These are phyloP conservation scores for Platycnemis pennipes DNA, from an alignment of 2,888 invertebrate species.

Conservation along the genomic window DNA sequence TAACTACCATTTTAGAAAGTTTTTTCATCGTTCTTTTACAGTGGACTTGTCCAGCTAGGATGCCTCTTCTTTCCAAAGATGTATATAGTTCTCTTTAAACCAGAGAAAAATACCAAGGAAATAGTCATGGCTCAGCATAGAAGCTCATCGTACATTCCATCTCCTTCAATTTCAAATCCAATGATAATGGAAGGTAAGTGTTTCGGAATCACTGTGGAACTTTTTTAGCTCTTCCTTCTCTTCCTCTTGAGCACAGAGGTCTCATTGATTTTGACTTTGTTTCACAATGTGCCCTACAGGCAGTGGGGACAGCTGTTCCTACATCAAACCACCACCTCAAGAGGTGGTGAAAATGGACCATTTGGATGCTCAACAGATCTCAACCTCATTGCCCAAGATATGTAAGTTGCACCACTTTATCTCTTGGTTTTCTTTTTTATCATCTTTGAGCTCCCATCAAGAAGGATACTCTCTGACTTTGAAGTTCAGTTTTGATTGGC, in stretches of 20 bases:
- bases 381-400: not conserved
- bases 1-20: not conserved
- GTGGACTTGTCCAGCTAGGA: constrained; percentile 80
- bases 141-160: constrained; percentile 76
- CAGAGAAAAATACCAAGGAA: constrained; percentile 82
- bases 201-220: not conserved
- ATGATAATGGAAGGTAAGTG: constrained; percentile 12
- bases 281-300: not conserved
- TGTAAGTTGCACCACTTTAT: no score
- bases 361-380: not conserved
- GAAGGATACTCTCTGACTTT: no score
- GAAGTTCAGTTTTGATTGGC: no score
- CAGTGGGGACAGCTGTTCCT: constrained; percentile 20
- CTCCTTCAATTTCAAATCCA: constrained; percentile 71
- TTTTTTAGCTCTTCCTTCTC: not conserved
- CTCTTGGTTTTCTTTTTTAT: no score
- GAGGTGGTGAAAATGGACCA: constrained; percentile 1
- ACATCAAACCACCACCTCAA: constrained; percentile 7
- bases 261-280: not conserved
- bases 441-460: no score
- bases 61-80: constrained; percentile 82
- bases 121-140: constrained; percentile 80
- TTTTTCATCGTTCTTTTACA: constrained; percentile 70
- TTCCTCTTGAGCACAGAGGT: not conserved
- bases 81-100: constrained; percentile 81